Evolutionary conservation across 1,140 invertebrate species (phyloP), one percentile per base, ranked within the genome.

Genomic region (Caligus rogercresseyi): DNA sequence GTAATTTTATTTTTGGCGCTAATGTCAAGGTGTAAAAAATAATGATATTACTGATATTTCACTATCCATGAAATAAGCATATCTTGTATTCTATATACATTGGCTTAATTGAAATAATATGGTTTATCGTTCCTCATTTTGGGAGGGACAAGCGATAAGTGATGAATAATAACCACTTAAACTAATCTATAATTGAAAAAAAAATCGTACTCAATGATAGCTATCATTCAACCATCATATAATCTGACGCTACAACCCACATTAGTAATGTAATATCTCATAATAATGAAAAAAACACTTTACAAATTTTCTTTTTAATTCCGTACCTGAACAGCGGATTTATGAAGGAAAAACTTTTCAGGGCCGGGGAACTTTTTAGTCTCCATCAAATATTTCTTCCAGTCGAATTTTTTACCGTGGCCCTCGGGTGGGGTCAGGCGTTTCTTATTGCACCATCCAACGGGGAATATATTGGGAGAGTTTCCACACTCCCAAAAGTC

Each of bases 401-500:
- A 95, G 68, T 80, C 83, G 70, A 95, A 95, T 68, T 74, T n/a
- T 72, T 63, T 18, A 1, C 73, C 77, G 66, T 81, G 81, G 67
- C 81, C 81, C 67, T 82, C 81, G 0, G 91, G 90, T 2, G 85
- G 82, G 67, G 84, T 80, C 26, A 92, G 69, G 26, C 78, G 71
- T 23, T 86, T 81, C 2, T 78, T 78, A 67, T 89, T 85, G 70
- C 89, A 90, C 86, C 88, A 96, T n/a, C 90, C 89, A 31, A 83
- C 79, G 4, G 87, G 89, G 73, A 96, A 96, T 31, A 96, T 87
- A 70, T 91, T 85, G 67, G 81, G 78, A 1, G 85, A 90, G 71
- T 95, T 86, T 0, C 85, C 85, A 74, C 94, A 92, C 13, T 85
- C 80, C 91, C 91, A 97, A 73, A 90, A 96, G 74, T 96, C 89